A percentile compares a stretch with the other conserved stretches of the same genome.
These are phyloP conservation scores for Pachyramphus minor DNA, from an alignment of 2,113 vertebrate genomes.

Conservation along the genomic window DNA sequence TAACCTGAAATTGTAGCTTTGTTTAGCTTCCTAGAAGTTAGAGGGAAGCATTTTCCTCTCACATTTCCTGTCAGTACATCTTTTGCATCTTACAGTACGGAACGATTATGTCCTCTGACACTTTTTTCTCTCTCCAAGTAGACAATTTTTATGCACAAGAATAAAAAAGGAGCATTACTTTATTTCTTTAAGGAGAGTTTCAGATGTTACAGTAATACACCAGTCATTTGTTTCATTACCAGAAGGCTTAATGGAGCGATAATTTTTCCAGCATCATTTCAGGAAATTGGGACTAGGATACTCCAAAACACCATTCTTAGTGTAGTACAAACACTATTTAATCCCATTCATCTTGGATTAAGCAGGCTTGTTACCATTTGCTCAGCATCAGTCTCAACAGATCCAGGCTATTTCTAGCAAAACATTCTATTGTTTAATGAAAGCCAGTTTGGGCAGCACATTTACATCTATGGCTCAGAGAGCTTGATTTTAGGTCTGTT, in stretches of 20 bases:
- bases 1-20: not conserved
- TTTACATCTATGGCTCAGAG: not conserved
- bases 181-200: not conserved
- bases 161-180: not conserved
- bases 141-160: not conserved
- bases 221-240: not conserved
- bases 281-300: not conserved
- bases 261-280: not conserved
- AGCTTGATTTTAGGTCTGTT: not conserved
- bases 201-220: not conserved
- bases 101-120: not conserved
- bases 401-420: not conserved
- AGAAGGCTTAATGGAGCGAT: not conserved
- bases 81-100: not conserved
- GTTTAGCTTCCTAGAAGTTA: not conserved
- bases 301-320: not conserved
- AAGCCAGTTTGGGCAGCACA: not conserved
- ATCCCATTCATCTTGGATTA: not conserved
- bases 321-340: not conserved
- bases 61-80: not conserved
- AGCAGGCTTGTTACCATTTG: not conserved
- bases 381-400: not conserved
- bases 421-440: not conserved
- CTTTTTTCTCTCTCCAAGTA: not conserved
- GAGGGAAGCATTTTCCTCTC: not conserved